These are phyloP conservation scores for Aricia agestis DNA, from an alignment of 1,140 invertebrate species.

Conservation along the genomic window DNA sequence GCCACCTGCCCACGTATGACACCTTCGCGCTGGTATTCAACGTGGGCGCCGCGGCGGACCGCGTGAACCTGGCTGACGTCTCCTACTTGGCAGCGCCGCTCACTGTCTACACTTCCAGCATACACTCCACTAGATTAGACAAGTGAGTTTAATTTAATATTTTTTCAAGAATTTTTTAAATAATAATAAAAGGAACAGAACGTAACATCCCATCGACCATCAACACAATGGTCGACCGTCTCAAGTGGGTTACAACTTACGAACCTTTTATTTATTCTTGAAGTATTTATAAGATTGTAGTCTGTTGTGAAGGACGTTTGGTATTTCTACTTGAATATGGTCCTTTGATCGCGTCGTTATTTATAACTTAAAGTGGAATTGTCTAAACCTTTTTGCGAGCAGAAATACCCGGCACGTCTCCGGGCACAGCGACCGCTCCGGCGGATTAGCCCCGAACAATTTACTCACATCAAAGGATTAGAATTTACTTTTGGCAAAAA, in stretches of 20 bases:
- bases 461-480: conserved; percentile 1
- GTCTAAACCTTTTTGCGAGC: neutral
- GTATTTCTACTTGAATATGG: neutral
- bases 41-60: conserved; percentile 45
- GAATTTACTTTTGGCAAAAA: conserved; percentile 1
- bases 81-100: conserved; percentile 43
- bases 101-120: conserved; percentile 52
- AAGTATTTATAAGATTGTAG: neutral
- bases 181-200: too few relatives aligned
- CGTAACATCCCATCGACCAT: too few relatives aligned
- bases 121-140: conserved; percentile 44
- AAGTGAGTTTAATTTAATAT: conserved; percentile 52
- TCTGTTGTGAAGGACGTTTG: neutral
- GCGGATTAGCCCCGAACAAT: neutral
- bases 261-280: neutral
- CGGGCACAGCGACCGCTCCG: neutral
- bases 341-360: neutral
- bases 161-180: too few relatives aligned
- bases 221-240: too few relatives aligned
- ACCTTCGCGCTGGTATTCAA: conserved; percentile 61
- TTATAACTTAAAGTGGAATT: neutral
- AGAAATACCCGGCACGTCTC: neutral
- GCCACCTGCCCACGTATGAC: conserved; percentile 47
- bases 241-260: too few relatives aligned
- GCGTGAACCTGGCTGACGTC: conserved; percentile 40